Evolutionary conservation across 2,113 vertebrate genomes (phyloP), one percentile per base, ranked within the genome.

Genomic region (Helogale parvula): DNA sequence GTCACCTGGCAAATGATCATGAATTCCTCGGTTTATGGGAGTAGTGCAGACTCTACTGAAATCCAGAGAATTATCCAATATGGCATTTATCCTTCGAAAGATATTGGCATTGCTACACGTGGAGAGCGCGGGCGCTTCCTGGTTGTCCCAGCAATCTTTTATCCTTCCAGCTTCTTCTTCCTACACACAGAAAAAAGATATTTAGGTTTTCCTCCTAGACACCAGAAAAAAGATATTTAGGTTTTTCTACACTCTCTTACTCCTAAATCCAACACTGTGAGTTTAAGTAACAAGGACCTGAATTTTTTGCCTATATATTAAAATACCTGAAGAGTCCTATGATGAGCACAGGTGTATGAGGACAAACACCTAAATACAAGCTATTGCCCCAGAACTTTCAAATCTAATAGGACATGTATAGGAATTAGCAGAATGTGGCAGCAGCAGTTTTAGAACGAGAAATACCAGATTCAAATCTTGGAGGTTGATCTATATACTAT

Each of bases 61-160:
- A 97, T 99, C 99, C 99, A 99, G 98, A 29, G 99, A 99, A 98
- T 99, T 99, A 92, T 99, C 99, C 99, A 99, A 98, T 98, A 99
- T 99, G 86, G 99, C 99, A 98, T 99, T 99, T 99, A 99, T 99
- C 98, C 99, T 99, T 95, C 99, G 99, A 98, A 99, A 99, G 98
- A 99, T 99, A 96, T 98, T 99, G 21, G 99, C 99, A 98, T 99
- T 99, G 98, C 99, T 99, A 98, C 99, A 99, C 7, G 99, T 99
- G 82, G 99, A 99, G 93, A 99, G 98, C 0, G 99, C 99, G 88
- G 99, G 99, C 50, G 99, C 98, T 85, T 99, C 99, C 0, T 97
- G 97, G 66, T 97, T 97, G 95, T 99, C 99, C 98, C 99, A 99
- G 98, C 98, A 99, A 94, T 99, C 99, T 97, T 99, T 99, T 88